Conservation (phyloP, 2,797 vertebrate genomes). For the Gobio occitaniae region DNA sequence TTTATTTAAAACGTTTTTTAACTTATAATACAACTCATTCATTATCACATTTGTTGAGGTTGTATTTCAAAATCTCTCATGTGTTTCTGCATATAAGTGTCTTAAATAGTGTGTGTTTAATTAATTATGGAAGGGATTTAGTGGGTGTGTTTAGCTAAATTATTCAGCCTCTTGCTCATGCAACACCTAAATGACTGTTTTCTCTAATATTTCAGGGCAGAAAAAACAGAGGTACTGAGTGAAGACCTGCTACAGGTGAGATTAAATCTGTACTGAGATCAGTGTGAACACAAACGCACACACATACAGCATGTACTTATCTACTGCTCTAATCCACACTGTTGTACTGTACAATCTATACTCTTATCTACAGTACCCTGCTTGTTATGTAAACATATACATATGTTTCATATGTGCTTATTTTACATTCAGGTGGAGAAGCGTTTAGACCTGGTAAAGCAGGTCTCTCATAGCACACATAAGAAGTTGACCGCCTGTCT, state of each 20-base stretch:
- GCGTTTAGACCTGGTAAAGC: constrained; percentile 95
- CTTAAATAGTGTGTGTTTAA: not conserved
- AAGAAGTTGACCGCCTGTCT: constrained; percentile 97
- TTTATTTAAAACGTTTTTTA: not conserved
- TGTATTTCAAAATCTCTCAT: not conserved
- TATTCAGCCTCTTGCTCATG: constrained; percentile 24
- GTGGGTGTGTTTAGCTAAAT: constrained; percentile 42
- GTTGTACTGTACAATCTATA: not conserved
- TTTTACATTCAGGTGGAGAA: constrained; percentile 89
- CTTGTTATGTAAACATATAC: not conserved
- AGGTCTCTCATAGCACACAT: constrained; percentile 97
- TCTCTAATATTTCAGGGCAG: constrained; percentile 78
- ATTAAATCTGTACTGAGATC: not conserved
- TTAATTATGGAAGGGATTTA: too few relatives aligned
- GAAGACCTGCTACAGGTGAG: constrained; percentile 96
- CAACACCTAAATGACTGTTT: constrained; percentile 33
- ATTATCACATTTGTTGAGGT: not conserved
- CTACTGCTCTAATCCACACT: not conserved
- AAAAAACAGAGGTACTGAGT: constrained; percentile 96
- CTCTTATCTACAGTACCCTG: not conserved
- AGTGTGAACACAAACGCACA: not conserved
- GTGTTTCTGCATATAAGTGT: not conserved
- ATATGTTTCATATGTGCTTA: constrained; percentile 20
- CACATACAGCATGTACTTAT: not conserved
- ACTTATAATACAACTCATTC: not conserved